Conservation (phyloP, 2,888 invertebrate species). For the Panopea generosa region DNA sequence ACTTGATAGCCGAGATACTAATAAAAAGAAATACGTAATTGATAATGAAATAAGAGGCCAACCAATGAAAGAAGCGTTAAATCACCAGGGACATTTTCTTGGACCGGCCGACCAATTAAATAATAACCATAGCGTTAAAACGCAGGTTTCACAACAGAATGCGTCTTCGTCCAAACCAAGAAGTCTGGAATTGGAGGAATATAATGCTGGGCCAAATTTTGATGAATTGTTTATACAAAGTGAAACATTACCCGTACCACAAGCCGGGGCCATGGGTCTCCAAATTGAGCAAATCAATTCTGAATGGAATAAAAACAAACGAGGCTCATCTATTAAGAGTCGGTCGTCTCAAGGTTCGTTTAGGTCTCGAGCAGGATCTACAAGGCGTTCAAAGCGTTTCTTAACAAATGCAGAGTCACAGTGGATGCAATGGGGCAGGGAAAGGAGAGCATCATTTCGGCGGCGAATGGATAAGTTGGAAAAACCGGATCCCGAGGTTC, state of each 20-base stretch:
- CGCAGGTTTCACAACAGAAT: background rate
- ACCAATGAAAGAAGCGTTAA: slow-evolving; percentile 30
- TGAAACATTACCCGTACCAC: slow-evolving; percentile 47
- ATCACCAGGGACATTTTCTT: slow-evolving; percentile 28
- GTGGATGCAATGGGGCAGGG: slow-evolving; percentile 79
- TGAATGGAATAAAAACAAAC: slow-evolving; percentile 70
- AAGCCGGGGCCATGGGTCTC: slow-evolving; percentile 47
- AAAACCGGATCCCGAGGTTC: slow-evolving; percentile 70
- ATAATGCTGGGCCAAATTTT: slow-evolving; percentile 60
- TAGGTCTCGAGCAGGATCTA: slow-evolving; percentile 73
- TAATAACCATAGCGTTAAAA: slow-evolving; percentile 1
- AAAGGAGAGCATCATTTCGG: slow-evolving; percentile 79
- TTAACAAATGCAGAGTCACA: slow-evolving; percentile 68
- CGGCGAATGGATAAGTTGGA: slow-evolving; percentile 76
- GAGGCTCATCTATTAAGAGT: slow-evolving; percentile 60
- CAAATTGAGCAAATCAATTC: slow-evolving; percentile 69
- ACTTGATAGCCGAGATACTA: background rate
- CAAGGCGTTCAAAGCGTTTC: slow-evolving; percentile 66
- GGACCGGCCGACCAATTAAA: slow-evolving; percentile 36
- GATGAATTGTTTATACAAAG: slow-evolving; percentile 65
- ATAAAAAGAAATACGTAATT: slow-evolving; percentile 10
- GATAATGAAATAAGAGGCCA: slow-evolving; percentile 22
- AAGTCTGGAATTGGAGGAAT: slow-evolving; percentile 13
- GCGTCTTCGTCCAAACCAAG: background rate
- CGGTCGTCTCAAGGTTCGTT: slow-evolving; percentile 70